phyloP scores from a whole-genome alignment of 1,140 invertebrate genomes.

The Octopus sinensis region DNA sequence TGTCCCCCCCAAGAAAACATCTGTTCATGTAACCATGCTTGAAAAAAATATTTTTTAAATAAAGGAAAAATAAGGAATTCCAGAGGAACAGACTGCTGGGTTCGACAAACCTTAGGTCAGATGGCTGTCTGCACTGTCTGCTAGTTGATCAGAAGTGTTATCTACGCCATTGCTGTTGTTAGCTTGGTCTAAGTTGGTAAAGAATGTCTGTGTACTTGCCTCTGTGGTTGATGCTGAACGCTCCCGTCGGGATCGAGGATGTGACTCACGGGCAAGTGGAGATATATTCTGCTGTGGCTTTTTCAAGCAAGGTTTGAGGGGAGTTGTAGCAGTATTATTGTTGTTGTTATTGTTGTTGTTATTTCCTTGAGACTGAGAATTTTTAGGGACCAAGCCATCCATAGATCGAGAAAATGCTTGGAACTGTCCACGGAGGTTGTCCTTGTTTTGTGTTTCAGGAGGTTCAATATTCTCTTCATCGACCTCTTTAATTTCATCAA shows the following conservation, averaged over 20 bases:
- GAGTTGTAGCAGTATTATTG: neutral
- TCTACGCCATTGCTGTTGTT: neutral
- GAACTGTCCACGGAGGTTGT: slow-evolving; percentile 41
- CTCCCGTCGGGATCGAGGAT: neutral
- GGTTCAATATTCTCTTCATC: slow-evolving; percentile 47
- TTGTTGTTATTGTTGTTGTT: neutral
- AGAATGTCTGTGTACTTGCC: slow-evolving; percentile 13
- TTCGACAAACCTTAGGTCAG: no score
- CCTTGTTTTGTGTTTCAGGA: slow-evolving; percentile 10
- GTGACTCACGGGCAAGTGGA: neutral
- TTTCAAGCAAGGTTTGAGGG: slow-evolving; percentile 4
- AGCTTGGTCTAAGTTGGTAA: neutral
- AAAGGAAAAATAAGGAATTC: no score
- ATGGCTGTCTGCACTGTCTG: no score
- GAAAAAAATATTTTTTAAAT: no score
- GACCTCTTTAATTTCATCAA: slow-evolving; percentile 72
- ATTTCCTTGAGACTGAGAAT: neutral
- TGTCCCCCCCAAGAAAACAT: no score
- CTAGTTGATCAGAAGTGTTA: no score
- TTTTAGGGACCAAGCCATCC: slow-evolving; percentile 58
- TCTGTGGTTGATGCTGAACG: slow-evolving; percentile 5
- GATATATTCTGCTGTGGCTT: neutral
- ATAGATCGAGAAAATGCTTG: slow-evolving; percentile 60
- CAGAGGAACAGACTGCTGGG: no score
- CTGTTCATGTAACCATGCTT: no score